Base-by-base conservation (phyloP, 2,888 invertebrate species). In the Melanchra persicariae region DNA sequence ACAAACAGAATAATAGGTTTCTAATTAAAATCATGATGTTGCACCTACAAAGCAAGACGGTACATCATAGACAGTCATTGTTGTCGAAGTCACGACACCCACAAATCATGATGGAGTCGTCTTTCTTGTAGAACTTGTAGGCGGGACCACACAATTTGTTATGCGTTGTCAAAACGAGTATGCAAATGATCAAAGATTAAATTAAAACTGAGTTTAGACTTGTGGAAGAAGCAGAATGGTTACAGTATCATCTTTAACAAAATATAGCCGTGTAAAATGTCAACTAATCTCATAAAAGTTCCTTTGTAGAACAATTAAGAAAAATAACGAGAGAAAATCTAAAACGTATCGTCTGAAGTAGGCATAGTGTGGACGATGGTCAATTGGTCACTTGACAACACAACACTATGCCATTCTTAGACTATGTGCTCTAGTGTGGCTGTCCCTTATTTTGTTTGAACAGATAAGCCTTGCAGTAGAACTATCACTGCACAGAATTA, bases 81-180 rank as follows among this genome's bases (percentile, higher is more conserved):
- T 73, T 74, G n/a, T 15, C 8, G 22, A 37, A 73, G 51, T 74
- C 37, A 68, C 47, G 34, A 60, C 68, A 60, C 75, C 73, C 68
- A 74, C 73, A n/a, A 37, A 37, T 57, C 57, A 12, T 19, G 9
- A 34, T 55, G 40, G 8, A 37, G 22, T 22, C 7, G 49, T 55
- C 15, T 34, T 15, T 19, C 9, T 6, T 40, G 57, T 40, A 22
- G 22, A 9, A 17, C 17, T 34, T 43, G 68, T 75, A 60, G 74
- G 75, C 15, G 59, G 59, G 40, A 49, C 74, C 43, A 45, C 26
- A 60, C 54, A 60, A 59, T 75, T 74, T 24, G 34, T 22, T 43
- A 54, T 12, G 40, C 54, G 37, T 54, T 54, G 10, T 59, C 26
- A 59, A 51, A 30, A 17, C 51, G 24, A 43, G 54, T 37, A 68